These are phyloP conservation scores for Oryzias melastigma DNA, from an alignment of 2,113 vertebrate genomes.

Conservation along the genomic window DNA sequence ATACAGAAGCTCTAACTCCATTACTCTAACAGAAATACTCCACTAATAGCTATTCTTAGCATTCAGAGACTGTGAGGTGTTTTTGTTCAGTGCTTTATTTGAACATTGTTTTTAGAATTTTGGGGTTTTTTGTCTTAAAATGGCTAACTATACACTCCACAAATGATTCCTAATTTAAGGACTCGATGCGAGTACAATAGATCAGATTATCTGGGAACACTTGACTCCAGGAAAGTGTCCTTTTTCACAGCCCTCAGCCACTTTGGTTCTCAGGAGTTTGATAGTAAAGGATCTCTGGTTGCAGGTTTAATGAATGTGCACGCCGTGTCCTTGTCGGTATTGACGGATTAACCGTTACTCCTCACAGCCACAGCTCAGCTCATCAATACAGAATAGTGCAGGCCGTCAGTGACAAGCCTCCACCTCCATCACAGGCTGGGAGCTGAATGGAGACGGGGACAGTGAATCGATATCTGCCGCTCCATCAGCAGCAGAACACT, in stretches of 20 bases:
- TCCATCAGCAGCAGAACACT: constrained; percentile 15
- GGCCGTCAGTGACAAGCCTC: constrained; percentile 26
- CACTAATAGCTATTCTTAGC: no score
- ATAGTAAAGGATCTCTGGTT: constrained; percentile 4
- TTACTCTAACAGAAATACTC: no score
- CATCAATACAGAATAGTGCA: constrained; percentile 12
- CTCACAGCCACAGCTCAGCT: constrained; percentile 3
- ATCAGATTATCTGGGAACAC: neutral
- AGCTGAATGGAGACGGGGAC: constrained; percentile 21
- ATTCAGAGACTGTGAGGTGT: no score
- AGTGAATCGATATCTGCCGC: constrained; percentile 8
- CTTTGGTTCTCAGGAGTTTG: neutral
- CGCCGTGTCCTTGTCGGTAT: neutral
- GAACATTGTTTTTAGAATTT: no score
- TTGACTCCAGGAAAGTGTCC: neutral
- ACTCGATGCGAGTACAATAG: no score
- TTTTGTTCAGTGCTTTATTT: no score
- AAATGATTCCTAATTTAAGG: no score
- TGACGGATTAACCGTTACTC: constrained; percentile 3
- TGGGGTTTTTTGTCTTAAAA: no score
- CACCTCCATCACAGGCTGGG: constrained; percentile 4
- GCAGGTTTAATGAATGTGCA: neutral
- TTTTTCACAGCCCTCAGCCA: neutral
- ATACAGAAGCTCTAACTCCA: no score
- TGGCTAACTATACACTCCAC: no score